Base-by-base conservation (phyloP, 2,797 vertebrate genomes). In the Pantherophis vulpinus region DNA sequence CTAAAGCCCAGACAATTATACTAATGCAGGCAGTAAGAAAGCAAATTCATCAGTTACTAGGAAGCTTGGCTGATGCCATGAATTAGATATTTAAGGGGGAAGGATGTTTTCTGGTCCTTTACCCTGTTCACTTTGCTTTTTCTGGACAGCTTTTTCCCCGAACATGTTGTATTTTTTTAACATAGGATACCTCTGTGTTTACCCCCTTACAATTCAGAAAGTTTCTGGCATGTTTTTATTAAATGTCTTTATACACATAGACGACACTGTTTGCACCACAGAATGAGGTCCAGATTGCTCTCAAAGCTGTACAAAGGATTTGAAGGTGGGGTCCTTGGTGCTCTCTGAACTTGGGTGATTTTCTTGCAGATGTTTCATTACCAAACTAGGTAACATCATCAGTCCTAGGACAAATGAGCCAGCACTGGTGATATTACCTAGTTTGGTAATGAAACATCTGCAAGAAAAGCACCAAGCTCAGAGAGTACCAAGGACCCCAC, bases 1-100 rank as follows among this genome's bases (percentile, higher is more conserved):
- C 93, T 42, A 95, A 96, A 94, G 55, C 89, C 47, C 47, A 94
- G 94, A 95, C 92, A 97, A 95, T 96, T 93, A 93, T 88, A 47
- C 94, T 91, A 95, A 96, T 96, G 94, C 83, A 93, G 87, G 89
- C 94, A 91, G 92, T 0, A 18, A 61, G 56, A n/a, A 97, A 89
- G 86, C 92, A 96, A 96, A 94, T 90, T 93, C 94, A 93, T 93
- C 94, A 94, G 32, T 37, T 79, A 94, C 83, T 94, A 88, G 55
- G 87, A 92, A 60, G 25, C 37, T 74, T 91, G 18, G 23, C 27
- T 94, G n/a, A 87, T 74, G 25, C 87, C 86, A 93, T 91, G 70
- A 92, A 90, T 93, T 54, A 66, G 88, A 60, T 74, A 91, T 93
- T 91, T 74, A 55, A 23, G 92, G 88, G 88, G 93, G 92, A 0